These are phyloP conservation scores for Phenganax subtilis DNA, from an alignment of 92 coral and sea anemone species.

Conservation along the genomic window DNA sequence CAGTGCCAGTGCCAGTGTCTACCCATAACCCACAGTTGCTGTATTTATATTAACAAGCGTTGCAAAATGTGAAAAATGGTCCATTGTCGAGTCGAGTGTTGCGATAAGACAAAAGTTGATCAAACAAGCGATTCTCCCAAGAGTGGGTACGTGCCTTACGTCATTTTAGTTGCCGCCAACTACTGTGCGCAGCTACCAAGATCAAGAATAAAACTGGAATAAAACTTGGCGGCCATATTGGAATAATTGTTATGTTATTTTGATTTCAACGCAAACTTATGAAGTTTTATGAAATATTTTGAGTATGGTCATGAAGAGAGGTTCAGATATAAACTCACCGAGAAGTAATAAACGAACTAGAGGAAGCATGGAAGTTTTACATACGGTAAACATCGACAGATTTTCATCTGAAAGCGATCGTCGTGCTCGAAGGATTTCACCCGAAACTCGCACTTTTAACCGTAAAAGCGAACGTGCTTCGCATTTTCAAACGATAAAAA, in stretches of 20 bases:
- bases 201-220: neutral
- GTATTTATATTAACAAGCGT: too few relatives aligned
- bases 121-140: conserved; percentile 27
- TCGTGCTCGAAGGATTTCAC: conserved; percentile 78
- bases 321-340: conserved; percentile 97
- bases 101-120: neutral
- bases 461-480: conserved; percentile 70
- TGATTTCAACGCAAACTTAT: conserved; percentile 9
- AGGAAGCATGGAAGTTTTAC: conserved; percentile 76
- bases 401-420: conserved; percentile 97
- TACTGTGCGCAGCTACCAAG: neutral
- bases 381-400: conserved; percentile 86
- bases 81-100: neutral
- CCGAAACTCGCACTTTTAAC: conserved; percentile 91
- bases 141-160: conserved; percentile 34
- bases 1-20: too few relatives aligned
- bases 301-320: conserved; percentile 99
- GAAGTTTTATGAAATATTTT: conserved; percentile 30
- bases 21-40: too few relatives aligned
- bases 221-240: conserved; percentile 36
- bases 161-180: conserved; percentile 29
- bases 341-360: conserved; percentile 89
- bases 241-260: conserved; percentile 19
- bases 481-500: conserved; percentile 87
- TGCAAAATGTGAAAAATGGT: too few relatives aligned